Evolutionary conservation across 2,797 vertebrate genomes (phyloP).

Genomic region (Pipistrellus pipistrellus): DNA sequence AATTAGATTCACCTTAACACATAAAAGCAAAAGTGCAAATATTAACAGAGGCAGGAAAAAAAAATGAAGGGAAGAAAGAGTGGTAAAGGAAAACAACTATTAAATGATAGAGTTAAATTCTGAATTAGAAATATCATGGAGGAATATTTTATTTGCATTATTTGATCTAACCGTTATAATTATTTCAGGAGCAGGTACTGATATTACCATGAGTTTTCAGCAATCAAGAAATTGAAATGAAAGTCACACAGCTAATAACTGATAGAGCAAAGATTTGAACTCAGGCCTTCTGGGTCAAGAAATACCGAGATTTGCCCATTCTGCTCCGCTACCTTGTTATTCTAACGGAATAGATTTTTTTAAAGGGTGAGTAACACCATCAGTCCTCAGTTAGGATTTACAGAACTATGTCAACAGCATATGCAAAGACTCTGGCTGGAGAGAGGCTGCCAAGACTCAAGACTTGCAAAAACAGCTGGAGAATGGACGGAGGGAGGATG

Average conservation of each 20-base stretch:
- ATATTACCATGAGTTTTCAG: background rate
- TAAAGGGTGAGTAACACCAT: background rate
- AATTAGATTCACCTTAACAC: background rate
- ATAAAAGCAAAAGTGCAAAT: background rate
- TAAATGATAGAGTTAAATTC: background rate
- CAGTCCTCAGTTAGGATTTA: background rate
- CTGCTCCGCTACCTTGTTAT: background rate
- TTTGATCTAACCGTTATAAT: background rate
- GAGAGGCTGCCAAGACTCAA: background rate
- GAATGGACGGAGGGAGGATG: fast-evolving
- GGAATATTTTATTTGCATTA: background rate
- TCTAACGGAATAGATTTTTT: background rate
- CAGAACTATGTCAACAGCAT: background rate
- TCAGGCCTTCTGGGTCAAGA: background rate
- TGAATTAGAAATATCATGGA: background rate
- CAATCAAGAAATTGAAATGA: background rate
- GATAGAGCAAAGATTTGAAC: background rate
- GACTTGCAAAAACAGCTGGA: background rate
- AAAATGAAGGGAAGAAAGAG: background rate
- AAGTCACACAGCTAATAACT: background rate
- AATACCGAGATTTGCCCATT: background rate
- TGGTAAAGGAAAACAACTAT: background rate
- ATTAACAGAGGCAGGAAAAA: background rate
- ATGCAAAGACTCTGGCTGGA: background rate
- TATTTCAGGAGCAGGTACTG: background rate